Evolutionary conservation across 2,113 vertebrate genomes (phyloP).

Genomic region (Catharus minimus): DNA sequence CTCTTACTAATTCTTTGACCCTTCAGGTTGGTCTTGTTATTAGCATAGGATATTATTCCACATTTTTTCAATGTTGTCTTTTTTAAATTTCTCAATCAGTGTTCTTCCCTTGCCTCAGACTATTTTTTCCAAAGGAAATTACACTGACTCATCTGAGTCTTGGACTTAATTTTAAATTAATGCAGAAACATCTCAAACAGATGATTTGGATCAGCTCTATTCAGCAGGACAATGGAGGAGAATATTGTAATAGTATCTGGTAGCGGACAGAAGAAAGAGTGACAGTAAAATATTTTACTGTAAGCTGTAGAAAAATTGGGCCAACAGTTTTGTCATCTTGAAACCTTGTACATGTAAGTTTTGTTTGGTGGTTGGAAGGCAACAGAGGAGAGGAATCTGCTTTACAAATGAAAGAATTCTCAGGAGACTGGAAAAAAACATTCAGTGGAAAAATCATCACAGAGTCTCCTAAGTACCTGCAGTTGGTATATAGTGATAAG

Average conservation of each 20-base stretch:
- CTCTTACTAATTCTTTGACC: background rate
- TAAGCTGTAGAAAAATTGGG: background rate
- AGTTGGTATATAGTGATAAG: background rate
- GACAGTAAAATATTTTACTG: background rate
- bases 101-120: background rate
- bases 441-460: background rate
- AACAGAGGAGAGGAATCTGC: background rate
- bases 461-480: background rate
- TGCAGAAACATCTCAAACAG: background rate
- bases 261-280: background rate
- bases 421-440: background rate
- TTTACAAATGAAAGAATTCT: background rate
- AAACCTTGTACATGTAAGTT: background rate
- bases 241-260: background rate
- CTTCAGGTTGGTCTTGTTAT: background rate
- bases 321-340: background rate
- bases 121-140: background rate
- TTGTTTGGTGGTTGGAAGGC: background rate
- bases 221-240: background rate
- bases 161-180: background rate
- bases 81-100: background rate
- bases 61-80: background rate
- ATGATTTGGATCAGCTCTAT: background rate
- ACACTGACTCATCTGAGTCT: background rate
- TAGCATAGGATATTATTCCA: background rate